Conservation (phyloP, 2,113 vertebrate genomes). For the Zonotrichia leucophrys region DNA sequence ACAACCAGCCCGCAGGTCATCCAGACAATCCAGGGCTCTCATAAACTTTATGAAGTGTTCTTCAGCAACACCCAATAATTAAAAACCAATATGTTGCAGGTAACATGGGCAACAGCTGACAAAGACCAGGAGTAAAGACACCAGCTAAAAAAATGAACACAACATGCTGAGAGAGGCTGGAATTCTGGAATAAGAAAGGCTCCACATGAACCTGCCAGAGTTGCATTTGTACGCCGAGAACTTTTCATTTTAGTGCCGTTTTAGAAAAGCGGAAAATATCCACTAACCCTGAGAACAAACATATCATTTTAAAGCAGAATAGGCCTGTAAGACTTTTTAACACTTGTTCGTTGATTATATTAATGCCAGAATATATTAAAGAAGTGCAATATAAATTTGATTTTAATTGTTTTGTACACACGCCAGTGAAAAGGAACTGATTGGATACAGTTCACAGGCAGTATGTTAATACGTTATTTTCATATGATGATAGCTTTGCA, state of each 20-base stretch:
- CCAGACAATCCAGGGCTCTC: not conserved
- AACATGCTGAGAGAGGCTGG: not conserved
- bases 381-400: slow-evolving; percentile 97
- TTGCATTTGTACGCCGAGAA: accelerated
- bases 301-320: slow-evolving; percentile 86
- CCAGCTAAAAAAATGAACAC: not conserved
- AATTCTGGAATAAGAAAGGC: not conserved
- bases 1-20: not conserved
- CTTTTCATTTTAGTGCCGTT: slow-evolving; percentile 36
- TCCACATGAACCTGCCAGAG: not conserved
- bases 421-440: slow-evolving; percentile 99
- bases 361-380: slow-evolving; percentile 96
- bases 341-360: slow-evolving; percentile 93
- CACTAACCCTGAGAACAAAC: slow-evolving; percentile 56
- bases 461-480: slow-evolving; percentile 99
- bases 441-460: slow-evolving; percentile 99
- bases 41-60: not conserved
- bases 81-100: not conserved
- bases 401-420: slow-evolving; percentile 99
- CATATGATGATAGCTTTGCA: slow-evolving; percentile 99
- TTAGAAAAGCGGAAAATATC: slow-evolving; percentile 52
- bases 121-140: not conserved
- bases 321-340: slow-evolving; percentile 89
- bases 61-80: not conserved
- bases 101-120: not conserved